These are phyloP conservation scores for Bombus soroeensis DNA, from an alignment of 1,140 invertebrate genomes.

Conservation along the genomic window DNA sequence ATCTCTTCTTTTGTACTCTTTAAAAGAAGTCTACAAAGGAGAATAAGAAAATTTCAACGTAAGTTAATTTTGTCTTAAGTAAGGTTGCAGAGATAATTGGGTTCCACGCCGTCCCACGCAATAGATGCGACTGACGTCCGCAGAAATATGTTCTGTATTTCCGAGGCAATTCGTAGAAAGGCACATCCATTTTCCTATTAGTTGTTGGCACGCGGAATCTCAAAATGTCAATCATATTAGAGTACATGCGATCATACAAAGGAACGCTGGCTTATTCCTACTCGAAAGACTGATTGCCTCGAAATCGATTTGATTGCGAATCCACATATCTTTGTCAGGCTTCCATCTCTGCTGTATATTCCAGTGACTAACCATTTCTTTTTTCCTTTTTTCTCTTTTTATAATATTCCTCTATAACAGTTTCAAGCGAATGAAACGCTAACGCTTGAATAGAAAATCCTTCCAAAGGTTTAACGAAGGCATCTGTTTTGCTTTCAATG, in stretches of 20 bases:
- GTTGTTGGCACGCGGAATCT: conserved; percentile 9
- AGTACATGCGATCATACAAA: background rate
- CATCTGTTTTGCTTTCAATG: background rate
- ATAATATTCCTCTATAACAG: background rate
- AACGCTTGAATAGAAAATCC: background rate
- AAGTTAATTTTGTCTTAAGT: background rate
- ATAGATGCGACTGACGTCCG: background rate
- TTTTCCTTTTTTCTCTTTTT: background rate
- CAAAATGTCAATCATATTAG: conserved; percentile 13
- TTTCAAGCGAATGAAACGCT: background rate
- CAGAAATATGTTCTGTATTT: background rate
- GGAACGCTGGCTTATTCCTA: background rate
- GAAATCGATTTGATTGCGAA: conserved; percentile 10
- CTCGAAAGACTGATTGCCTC: background rate
- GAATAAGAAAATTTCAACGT: background rate
- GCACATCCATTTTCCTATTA: conserved; percentile 37
- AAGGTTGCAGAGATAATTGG: background rate
- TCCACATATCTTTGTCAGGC: background rate
- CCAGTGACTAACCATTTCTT: background rate
- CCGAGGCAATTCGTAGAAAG: background rate
- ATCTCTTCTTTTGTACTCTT: too few relatives aligned
- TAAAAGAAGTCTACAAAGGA: background rate
- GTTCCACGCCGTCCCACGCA: background rate
- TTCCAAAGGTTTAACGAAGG: background rate
- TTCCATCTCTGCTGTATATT: too few relatives aligned